A percentile compares a stretch with the other conserved stretches of the same genome.
These are phyloP conservation scores for Sinocyclocheilus anshuiensis DNA, from an alignment of 2,113 vertebrate species.

Conservation along the genomic window DNA sequence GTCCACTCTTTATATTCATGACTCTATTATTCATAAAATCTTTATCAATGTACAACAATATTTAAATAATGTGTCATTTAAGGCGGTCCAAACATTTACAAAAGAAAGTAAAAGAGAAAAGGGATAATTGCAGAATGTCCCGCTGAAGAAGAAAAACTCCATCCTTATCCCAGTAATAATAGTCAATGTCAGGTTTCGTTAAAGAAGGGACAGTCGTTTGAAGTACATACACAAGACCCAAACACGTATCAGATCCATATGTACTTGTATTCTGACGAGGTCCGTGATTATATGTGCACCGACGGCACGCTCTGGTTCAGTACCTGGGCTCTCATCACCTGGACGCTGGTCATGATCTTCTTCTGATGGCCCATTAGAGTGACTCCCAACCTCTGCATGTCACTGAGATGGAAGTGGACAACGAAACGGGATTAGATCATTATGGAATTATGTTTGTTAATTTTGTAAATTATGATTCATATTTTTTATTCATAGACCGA, in stretches of 20 bases:
- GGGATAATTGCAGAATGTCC: slow-evolving; percentile 59
- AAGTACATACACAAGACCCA: slow-evolving; percentile 57
- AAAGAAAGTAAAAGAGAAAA: slow-evolving; percentile 62
- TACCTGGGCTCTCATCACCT: slow-evolving; percentile 91
- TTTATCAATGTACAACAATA: slow-evolving; percentile 68
- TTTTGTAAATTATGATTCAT: not conserved
- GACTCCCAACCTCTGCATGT: slow-evolving; percentile 89
- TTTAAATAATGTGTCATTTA: slow-evolving; percentile 68
- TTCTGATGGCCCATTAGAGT: slow-evolving; percentile 96
- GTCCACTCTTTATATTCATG: slow-evolving; percentile 59
- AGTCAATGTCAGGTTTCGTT: slow-evolving; percentile 44
- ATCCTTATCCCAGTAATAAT: slow-evolving; percentile 43
- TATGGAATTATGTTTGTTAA: not conserved
- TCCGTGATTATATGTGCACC: slow-evolving; percentile 78
- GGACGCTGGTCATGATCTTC: slow-evolving; percentile 96
- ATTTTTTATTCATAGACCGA: not conserved
- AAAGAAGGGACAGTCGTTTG: slow-evolving; percentile 42
- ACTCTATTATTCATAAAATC: slow-evolving; percentile 67
- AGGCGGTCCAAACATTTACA: slow-evolving; percentile 73
- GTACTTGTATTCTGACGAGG: slow-evolving; percentile 36
- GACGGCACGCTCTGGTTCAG: slow-evolving; percentile 86
- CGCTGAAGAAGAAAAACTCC: slow-evolving; percentile 54
- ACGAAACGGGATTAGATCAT: not conserved
- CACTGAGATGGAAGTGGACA: slow-evolving; percentile 65
- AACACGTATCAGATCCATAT: slow-evolving; percentile 50